Base-by-base conservation (phyloP, 2,113 vertebrate genomes). In the Tor tambroides region DNA sequence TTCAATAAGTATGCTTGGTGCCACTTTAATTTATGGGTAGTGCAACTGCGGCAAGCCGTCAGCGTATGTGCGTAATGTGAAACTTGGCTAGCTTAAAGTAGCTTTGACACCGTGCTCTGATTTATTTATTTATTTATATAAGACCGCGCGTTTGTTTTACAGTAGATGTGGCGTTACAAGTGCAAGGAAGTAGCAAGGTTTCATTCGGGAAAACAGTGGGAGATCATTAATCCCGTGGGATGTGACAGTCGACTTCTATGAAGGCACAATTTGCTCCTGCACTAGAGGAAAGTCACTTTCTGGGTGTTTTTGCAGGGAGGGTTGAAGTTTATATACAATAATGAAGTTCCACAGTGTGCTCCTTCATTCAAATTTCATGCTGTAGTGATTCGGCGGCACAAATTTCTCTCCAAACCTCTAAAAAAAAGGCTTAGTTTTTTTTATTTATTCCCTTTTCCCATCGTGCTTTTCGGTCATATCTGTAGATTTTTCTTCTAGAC, bases 11-110 rank as follows among this genome's bases (percentile, higher is more conserved):
- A 88, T 86, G 90, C 93, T 92, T 80, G 75, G 80, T 92, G 83
- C 88, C 77, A 87, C 89, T 93, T 93, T 94, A 92, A 94, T 95
- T 93, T 93, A 94, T 91, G 91, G 91, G 89, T 83, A 61, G 85
- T 87, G 89, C 87, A 89, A 91, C 88, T 41, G 65, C 85, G 72
- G 80, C 87, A 79, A 87, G 59, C 87, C 79, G 74, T 87, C 75
- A 85, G 79, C 65, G 69, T 80, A 41, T 84, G 82, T 72, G 82
- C 23, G 81, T 83, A 83, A 91, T 91, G 88, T 88, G 86, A 92
- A 90, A 89, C 83, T 81, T 87, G 81, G 84, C 85, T 88, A 85
- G 81, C 90, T 89, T 35, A 78, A 81, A 91, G 88, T 89, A 72
- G 80, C 79, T 84, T 87, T 75, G 90, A 93, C 92, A 89, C 85